Evolutionary conservation across 2,888 invertebrate genomes (phyloP), one percentile per base, ranked within the genome.

Genomic region (Erebia aethiops): DNA sequence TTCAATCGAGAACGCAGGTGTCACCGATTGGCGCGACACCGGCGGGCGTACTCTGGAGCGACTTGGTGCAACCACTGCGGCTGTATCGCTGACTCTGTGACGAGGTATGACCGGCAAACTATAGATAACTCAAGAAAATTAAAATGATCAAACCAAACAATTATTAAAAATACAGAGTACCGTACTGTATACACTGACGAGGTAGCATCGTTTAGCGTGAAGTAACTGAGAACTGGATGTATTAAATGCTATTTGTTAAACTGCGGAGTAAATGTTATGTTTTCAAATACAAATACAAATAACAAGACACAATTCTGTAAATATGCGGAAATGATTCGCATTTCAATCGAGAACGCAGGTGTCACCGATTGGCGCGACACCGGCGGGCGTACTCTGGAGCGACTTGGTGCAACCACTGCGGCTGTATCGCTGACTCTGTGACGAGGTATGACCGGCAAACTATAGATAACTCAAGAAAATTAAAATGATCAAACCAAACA

Each of bases 401-500:
- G 0, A 86, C 84, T 46, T 86, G 90, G 14, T 84, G 92, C 72
- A 98, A 88, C 98, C 98, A 98, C 43, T 97, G 96, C 11, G 96
- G 93, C 82, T 97, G 97, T 63, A 98, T 95, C 52, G 95, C 95
- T 10, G 97, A 96, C 57, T 97, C 92, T 72, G 95, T 95, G 79
- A 97, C 94, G 84, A 99, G 95, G 91, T 97, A 98, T 76, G 96
- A 95, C 78, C 97, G 96, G n/a, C n/a, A n/a, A n/a, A n/a, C n/a
- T n/a, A n/a, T n/a, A n/a, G 21, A 21, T 21, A 21, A 21, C 21
- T 21, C 21, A 26, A 26, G 26, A 26, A 26, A 26, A 26, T 26
- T 26, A 26, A 26, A 26, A 26, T 26, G 26, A 26, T 26, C 26
- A 26, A 26, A 26, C 26, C 26, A 3, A 26, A 26, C 26, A 26